Conservation (phyloP, 2,797 vertebrate species). For the Lepidocolaptes lacrymiger region DNA sequence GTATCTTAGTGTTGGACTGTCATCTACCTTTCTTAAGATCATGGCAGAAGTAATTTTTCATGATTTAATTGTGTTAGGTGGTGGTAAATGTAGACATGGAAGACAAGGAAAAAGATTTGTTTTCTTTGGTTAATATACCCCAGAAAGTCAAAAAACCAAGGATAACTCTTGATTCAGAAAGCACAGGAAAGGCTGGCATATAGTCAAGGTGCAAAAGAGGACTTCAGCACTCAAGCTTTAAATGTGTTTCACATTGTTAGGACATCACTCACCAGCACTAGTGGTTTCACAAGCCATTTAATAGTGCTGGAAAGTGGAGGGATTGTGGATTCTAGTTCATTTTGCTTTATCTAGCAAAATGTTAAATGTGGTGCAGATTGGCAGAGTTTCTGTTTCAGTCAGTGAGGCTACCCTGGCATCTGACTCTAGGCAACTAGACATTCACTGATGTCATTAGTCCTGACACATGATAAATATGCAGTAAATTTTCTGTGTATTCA, state of each 20-base stretch:
- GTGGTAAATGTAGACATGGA: background rate
- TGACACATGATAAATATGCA: background rate
- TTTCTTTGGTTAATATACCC: background rate
- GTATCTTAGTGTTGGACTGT: background rate
- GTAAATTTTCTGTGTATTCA: conserved; percentile 9
- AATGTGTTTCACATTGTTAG: background rate
- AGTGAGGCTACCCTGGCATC: background rate
- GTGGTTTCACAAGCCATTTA: background rate
- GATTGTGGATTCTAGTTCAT: background rate
- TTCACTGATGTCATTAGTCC: background rate
- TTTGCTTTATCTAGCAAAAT: background rate
- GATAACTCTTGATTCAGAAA: background rate
- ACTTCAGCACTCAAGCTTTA: background rate
- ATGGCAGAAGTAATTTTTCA: background rate
- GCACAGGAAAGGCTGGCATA: background rate
- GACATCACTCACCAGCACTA: background rate
- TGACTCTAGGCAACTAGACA: background rate
- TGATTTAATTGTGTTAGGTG: background rate
- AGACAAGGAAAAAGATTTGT: background rate
- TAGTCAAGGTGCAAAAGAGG: background rate
- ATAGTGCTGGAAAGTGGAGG: background rate
- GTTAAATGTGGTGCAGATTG: background rate
- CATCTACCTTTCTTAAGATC: background rate
- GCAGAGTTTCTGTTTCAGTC: conserved; percentile 2
- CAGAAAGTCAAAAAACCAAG: background rate